phyloP scores from a whole-genome alignment of 2,113 vertebrate species.

The Paedocypris sp. region DNA sequence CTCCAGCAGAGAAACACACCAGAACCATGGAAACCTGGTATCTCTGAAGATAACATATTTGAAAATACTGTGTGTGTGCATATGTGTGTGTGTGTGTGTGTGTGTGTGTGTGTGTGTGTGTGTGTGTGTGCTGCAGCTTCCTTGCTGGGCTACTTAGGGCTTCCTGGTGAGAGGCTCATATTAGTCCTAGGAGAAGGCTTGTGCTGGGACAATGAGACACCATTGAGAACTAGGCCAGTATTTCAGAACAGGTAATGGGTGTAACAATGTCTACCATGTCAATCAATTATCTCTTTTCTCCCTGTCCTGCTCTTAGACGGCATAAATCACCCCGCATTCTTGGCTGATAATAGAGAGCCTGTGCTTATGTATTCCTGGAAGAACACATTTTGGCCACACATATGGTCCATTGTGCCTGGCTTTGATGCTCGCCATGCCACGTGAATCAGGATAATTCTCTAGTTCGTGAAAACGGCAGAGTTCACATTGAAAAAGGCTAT shows the following conservation, averaged over 20 bases:
- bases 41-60: slow-evolving; percentile 10
- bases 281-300: slow-evolving; percentile 14
- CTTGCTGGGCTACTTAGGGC: slow-evolving; percentile 23
- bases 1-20: background rate
- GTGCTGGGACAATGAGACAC: slow-evolving; percentile 14
- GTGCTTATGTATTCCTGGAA: slow-evolving; percentile 1
- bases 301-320: background rate
- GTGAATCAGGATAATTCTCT: background rate
- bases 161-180: slow-evolving; percentile 22
- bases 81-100: slow-evolving; percentile 24
- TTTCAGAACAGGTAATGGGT: slow-evolving; percentile 1
- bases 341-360: background rate
- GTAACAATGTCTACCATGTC: slow-evolving; percentile 12
- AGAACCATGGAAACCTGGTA: slow-evolving; percentile 26
- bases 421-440: background rate
- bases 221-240: background rate
- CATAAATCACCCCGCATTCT: slow-evolving; percentile 15
- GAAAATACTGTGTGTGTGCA: slow-evolving; percentile 30
- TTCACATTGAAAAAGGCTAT: background rate
- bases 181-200: slow-evolving; percentile 9
- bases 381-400: slow-evolving; percentile 2
- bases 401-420: background rate
- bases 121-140: slow-evolving; percentile 10
- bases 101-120: slow-evolving; percentile 27
- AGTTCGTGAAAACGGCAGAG: background rate